Percentiles rank a stretch among this genome's conserved stretches.
phyloP scores from a whole-genome alignment of 2,797 vertebrate genomes.

The Pipistrellus nathusii region DNA sequence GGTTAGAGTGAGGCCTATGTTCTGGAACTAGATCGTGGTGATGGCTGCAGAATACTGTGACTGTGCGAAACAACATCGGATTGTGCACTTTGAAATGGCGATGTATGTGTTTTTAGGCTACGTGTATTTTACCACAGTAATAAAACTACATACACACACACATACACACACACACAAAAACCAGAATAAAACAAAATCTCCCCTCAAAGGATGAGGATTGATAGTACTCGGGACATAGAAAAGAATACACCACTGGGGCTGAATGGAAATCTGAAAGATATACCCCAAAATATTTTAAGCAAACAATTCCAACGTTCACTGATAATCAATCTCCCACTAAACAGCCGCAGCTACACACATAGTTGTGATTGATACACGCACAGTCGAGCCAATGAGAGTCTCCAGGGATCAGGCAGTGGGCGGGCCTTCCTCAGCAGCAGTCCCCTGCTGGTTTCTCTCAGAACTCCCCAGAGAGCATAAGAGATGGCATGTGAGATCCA shows the following conservation, averaged over 20 bases:
- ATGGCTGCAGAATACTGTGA: background rate
- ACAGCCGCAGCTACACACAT: background rate
- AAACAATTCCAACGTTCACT: background rate
- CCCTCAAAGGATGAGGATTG: background rate
- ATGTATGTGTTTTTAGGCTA: background rate
- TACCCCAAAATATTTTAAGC: background rate
- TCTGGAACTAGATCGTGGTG: background rate
- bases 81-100: background rate
- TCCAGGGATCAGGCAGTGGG: rapidly evolving
- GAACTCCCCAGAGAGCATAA: background rate
- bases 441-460: background rate
- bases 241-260: background rate
- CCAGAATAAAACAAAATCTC: background rate
- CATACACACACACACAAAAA: no score
- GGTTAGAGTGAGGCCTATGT: background rate
- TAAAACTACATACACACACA: background rate
- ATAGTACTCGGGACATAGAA: background rate
- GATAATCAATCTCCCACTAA: background rate
- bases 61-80: background rate
- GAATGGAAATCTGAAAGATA: background rate
- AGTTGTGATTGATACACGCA: background rate
- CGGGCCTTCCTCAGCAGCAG: background rate
- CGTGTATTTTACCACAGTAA: background rate
- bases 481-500: no score
- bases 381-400: background rate